Evolutionary conservation across 2,888 invertebrate species (phyloP), one percentile per base, ranked within the genome.

Genomic region (Acanthosepion esculentum): DNA sequence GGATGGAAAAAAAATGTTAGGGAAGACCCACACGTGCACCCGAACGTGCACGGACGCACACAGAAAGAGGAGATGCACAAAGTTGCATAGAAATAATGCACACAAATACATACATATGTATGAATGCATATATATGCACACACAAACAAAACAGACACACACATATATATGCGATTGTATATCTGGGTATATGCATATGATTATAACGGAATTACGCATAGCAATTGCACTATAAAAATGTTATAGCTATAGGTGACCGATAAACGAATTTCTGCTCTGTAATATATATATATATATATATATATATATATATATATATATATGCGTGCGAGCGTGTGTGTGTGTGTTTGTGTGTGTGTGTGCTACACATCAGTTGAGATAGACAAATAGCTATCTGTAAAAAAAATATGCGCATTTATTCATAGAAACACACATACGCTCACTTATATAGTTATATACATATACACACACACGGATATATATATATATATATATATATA

Each of bases 271-370:
- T 8, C 41, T 1, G 2, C 1, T 41, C 41, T 41, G 41, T 41
- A 41, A 91, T 91, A 91, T 91, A 20, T 91, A 91, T 91, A 91
- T 91, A 91, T 91, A 91, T 91, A 91, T 91, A 91, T 91, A 91
- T 91, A 91, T 91, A 91, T 91, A 91, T 91, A 91, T 91, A 91
- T 91, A 91, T 91, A 91, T 91, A 91, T 91, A 91, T 91, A 91
- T 91, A 91, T 41, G 3, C 3, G 3, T 41, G 3, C 3, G 41
- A 3, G 41, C 3, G 41, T 41, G 41, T 41, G 41, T 41, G 41
- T 41, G 41, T 41, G 41, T 41, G 41, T 41, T 0, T 41, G 41
- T 41, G 41, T 41, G 41, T 41, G 41, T 41, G 3, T 41, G 41
- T 41, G 41, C 41, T 41, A 41, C 41, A 41, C 41, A 41, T 41